Percentiles rank a stretch among this genome's conserved stretches.
Evolutionary conservation across 2,113 vertebrate species (phyloP).

Genomic region (Sceloporus tristichus): DNA sequence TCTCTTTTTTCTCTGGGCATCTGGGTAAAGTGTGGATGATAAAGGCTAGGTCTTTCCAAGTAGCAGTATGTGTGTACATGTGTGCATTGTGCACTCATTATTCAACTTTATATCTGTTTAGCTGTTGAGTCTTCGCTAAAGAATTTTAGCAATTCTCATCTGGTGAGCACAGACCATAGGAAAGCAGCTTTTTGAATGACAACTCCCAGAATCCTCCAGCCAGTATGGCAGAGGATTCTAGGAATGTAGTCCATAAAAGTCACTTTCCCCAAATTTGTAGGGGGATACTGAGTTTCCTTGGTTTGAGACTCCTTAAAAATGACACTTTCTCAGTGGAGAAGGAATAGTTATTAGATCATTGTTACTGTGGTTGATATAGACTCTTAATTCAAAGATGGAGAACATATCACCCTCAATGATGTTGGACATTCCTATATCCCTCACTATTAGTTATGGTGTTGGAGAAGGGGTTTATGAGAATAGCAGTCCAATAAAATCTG

Average conservation of each 20-base stretch:
- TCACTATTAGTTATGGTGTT: no score
- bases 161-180: neutral
- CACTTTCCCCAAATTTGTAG: no score
- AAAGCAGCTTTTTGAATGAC: no score
- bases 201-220: no score
- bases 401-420: no score
- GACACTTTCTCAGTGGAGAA: neutral
- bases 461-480: no score
- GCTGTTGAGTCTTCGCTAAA: neutral
- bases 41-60: neutral
- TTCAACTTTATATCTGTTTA: neutral
- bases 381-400: neutral
- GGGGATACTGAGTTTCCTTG: neutral
- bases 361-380: neutral
- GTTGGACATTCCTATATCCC: no score
- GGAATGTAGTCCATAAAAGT: no score
- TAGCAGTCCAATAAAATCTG: no score
- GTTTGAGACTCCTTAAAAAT: neutral
- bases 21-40: neutral
- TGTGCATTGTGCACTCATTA: no score
- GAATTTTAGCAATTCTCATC: neutral
- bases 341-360: neutral
- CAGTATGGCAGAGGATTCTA: no score
- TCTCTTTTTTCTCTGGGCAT: neutral
- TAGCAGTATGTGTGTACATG: neutral